Conservation (phyloP, 1,140 invertebrate genomes). For the Magallana gigas region DNA sequence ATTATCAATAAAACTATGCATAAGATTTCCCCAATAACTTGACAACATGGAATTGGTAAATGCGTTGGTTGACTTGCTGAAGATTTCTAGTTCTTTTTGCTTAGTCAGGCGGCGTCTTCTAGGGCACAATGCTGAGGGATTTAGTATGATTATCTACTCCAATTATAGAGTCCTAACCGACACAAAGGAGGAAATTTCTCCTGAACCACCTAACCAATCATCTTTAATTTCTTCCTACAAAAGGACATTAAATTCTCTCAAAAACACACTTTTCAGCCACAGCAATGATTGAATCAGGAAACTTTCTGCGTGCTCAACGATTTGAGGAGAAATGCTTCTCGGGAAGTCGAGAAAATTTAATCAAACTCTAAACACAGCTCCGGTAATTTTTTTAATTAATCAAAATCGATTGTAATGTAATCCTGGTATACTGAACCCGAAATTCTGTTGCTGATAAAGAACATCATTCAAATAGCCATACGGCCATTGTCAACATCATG, state of each 20-base stretch:
- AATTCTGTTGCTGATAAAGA: no score
- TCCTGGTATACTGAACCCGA: no score
- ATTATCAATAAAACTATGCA: conserved; percentile 2
- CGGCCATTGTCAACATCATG: no score
- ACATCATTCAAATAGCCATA: no score
- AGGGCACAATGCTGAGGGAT: neutral
- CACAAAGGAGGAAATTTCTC: neutral
- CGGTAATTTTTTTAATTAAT: no score
- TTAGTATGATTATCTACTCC: neutral
- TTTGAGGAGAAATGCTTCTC: no score
- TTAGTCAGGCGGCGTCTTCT: neutral
- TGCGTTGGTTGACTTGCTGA: no score
- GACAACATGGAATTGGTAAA: neutral
- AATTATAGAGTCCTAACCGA: neutral
- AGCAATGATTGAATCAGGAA: neutral
- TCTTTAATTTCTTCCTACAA: neutral
- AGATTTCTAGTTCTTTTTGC: neutral
- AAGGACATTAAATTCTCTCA: neutral
- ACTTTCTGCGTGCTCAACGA: no score
- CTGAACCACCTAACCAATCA: neutral
- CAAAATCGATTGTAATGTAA: no score
- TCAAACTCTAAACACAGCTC: no score
- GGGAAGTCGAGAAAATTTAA: no score
- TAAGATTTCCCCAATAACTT: neutral
- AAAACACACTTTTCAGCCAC: neutral